A percentile compares a stretch with the other conserved stretches of the same genome.
These are phyloP conservation scores for Zygothrica quintamaculata DNA, from an alignment of 2,888 invertebrate species.

Conservation along the genomic window DNA sequence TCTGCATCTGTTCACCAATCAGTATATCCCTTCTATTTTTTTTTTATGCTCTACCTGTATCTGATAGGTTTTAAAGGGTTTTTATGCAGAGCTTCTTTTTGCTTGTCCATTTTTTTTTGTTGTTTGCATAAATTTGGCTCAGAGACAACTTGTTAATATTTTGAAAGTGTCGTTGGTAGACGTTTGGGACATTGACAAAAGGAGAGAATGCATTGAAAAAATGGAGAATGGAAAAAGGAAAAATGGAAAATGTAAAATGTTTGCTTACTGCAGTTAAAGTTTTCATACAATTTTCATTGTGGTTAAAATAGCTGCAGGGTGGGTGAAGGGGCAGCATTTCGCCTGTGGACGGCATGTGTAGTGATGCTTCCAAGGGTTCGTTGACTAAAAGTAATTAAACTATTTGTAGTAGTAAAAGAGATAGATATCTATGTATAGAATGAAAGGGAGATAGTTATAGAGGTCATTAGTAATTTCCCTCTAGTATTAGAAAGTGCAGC, in stretches of 20 bases:
- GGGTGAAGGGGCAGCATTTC: neutral
- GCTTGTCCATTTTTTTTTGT: neutral
- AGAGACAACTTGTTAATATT: slow-evolving; percentile 61
- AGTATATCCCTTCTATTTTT: no score
- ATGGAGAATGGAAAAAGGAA: no score
- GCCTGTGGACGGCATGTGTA: neutral
- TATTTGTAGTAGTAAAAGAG: no score
- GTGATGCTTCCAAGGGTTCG: slow-evolving; percentile 11
- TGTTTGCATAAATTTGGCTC: slow-evolving; percentile 48
- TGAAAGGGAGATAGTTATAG: neutral
- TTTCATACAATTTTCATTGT: slow-evolving; percentile 42
- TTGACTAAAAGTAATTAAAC: slow-evolving; percentile 65
- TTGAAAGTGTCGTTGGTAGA: slow-evolving; percentile 27
- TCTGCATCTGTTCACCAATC: no score
- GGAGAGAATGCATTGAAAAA: no score
- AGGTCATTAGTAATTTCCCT: neutral
- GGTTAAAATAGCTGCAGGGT: slow-evolving; percentile 39
- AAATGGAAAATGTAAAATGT: slow-evolving; percentile 12
- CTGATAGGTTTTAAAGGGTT: no score
- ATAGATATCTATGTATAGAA: no score
- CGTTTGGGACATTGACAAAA: slow-evolving; percentile 28
- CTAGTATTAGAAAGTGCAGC: slow-evolving; percentile 21
- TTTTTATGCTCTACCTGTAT: no score
- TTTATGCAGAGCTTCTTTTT: no score
- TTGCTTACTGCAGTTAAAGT: slow-evolving; percentile 50